Evolutionary conservation across 2,113 vertebrate genomes (phyloP).

Genomic region (Carettochelys insculpta): DNA sequence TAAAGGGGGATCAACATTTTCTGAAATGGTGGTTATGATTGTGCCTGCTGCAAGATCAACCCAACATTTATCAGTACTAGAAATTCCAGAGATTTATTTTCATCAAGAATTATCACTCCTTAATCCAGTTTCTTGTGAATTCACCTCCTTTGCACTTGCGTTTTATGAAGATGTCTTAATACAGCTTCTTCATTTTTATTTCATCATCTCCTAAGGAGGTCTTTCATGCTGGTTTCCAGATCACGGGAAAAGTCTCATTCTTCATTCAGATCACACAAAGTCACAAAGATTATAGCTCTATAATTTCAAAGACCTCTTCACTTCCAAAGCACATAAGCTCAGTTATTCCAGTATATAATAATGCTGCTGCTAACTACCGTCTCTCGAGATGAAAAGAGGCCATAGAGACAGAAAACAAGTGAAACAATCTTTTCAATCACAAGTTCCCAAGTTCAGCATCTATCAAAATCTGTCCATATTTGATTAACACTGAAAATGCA

Average conservation of each 20-base stretch:
- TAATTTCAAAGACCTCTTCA: not conserved
- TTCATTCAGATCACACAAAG: not conserved
- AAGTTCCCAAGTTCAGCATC: not conserved
- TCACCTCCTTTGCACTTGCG: not conserved
- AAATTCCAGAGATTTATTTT: too few species aligned
- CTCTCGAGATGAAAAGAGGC: too few species aligned
- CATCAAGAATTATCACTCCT: too few species aligned
- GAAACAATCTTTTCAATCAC: not conserved
- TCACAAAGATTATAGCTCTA: not conserved
- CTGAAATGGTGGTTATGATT: not conserved
- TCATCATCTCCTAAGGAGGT: not conserved
- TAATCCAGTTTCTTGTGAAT: not conserved
- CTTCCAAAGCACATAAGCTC: not conserved
- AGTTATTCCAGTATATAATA: not conserved
- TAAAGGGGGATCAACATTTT: not conserved
- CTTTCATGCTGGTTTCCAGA: not conserved
- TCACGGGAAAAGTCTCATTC: not conserved
- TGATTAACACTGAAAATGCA: not conserved
- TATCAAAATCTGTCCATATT: not conserved
- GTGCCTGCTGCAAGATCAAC: not conserved
- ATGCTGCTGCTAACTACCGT: too few species aligned
- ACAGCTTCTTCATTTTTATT: not conserved
- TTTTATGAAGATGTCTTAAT: not conserved
- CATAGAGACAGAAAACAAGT: not conserved
- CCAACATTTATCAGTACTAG: not conserved